Conservation (phyloP, 2,888 invertebrate genomes). For the Limnephilus auricula region DNA sequence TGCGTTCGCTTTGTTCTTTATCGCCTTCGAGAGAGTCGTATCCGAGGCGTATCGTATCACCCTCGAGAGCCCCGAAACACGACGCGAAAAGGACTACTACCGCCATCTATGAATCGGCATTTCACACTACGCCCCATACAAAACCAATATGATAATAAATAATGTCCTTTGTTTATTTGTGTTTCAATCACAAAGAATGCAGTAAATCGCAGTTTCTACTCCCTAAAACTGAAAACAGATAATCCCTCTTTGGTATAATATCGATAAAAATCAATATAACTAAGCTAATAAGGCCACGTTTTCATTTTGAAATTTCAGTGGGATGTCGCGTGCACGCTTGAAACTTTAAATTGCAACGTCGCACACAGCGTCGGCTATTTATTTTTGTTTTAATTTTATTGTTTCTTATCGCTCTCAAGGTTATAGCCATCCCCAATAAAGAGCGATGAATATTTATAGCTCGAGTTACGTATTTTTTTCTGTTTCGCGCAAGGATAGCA, state of each 20-base stretch:
- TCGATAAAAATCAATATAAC: background rate
- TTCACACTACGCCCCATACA: conserved; percentile 22
- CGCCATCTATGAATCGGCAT: conserved; percentile 43
- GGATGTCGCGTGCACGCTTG: conserved; percentile 6
- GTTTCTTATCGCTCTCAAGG: conserved; percentile 31
- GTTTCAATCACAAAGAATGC: background rate
- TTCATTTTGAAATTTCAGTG: background rate
- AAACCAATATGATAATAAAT: background rate
- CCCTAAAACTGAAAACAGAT: background rate
- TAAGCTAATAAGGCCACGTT: background rate
- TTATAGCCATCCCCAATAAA: conserved; percentile 48
- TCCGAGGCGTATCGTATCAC: conserved; percentile 35
- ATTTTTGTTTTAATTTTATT: conserved; percentile 49
- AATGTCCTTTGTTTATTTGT: background rate
- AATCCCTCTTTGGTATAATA: background rate
- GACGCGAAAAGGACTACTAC: conserved; percentile 20
- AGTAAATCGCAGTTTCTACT: background rate
- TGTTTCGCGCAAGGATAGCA: conserved; percentile 3
- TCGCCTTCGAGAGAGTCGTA: conserved; percentile 35
- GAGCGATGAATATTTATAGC: background rate
- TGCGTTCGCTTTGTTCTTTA: conserved; percentile 44
- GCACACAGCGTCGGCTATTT: conserved; percentile 39
- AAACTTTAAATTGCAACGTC: conserved; percentile 48
- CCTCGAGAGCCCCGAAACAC: conserved; percentile 37
- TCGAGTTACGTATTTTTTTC: background rate